Evolutionary conservation across 2,797 vertebrate genomes (phyloP).

Genomic region (Leucoraja ocellata): DNA sequence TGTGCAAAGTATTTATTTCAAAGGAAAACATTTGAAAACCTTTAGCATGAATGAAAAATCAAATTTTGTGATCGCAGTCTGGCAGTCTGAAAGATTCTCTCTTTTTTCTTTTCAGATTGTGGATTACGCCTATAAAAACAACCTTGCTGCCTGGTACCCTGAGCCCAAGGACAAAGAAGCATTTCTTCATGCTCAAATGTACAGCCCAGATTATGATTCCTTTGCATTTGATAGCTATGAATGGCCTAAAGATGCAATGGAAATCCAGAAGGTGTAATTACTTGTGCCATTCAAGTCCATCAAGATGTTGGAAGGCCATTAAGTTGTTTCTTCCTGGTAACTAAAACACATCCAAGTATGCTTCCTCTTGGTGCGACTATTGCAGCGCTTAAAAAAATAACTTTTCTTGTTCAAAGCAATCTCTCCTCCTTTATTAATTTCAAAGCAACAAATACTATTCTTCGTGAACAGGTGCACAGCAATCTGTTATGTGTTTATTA

Average conservation of each 20-base stretch:
- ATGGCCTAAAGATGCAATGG: constrained; percentile 82
- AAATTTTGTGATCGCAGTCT: not conserved
- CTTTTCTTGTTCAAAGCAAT: not conserved
- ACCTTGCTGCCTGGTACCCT: constrained; percentile 79
- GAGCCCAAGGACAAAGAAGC: constrained; percentile 93
- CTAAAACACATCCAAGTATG: not conserved
- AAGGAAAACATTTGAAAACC: not conserved
- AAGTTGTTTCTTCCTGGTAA: not conserved
- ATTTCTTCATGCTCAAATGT: constrained; percentile 79
- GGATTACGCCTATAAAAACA: constrained; percentile 79
- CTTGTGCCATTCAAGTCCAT: not conserved
- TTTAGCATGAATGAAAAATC: not conserved
- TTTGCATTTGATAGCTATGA: constrained; percentile 79
- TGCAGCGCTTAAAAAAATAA: not conserved
- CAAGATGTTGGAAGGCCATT: not conserved
- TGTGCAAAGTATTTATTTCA: not conserved
- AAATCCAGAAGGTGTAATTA: constrained; percentile 72
- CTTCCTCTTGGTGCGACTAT: not conserved
- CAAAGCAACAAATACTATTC: not conserved
- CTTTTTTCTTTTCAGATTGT: constrained; percentile 64
- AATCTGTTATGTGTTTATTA: not conserved
- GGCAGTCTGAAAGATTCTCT: not conserved
- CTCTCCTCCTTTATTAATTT: not conserved
- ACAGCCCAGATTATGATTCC: constrained; percentile 86
- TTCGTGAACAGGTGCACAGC: not conserved